These are phyloP conservation scores for Drosophila melanosoma DNA, from an alignment of 2,888 invertebrate genomes.

Conservation along the genomic window DNA sequence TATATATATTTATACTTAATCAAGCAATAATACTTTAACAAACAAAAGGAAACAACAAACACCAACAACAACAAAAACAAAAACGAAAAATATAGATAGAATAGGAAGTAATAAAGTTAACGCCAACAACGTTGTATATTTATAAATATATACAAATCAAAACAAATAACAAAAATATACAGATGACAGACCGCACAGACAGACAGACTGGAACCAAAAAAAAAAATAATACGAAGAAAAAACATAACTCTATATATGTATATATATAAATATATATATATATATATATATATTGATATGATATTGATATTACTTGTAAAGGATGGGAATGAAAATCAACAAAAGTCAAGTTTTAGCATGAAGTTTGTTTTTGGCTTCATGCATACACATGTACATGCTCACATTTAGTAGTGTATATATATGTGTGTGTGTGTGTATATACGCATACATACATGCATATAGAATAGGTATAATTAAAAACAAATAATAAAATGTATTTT, in stretches of 20 bases:
- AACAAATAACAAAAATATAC: slow-evolving; percentile 8
- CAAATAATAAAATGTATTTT: slow-evolving; percentile 70
- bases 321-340: slow-evolving; percentile 3
- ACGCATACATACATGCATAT: slow-evolving; percentile 20
- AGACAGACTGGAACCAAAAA: slow-evolving; percentile 35
- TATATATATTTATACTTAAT: slow-evolving; percentile 17
- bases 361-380: slow-evolving; percentile 50
- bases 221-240: background rate
- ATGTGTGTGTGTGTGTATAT: slow-evolving; percentile 11
- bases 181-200: slow-evolving; percentile 36
- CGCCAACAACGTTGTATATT: slow-evolving; percentile 31
- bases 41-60: slow-evolving; percentile 31
- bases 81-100: slow-evolving; percentile 12
- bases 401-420: slow-evolving; percentile 3
- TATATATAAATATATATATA: background rate
- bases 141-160: slow-evolving; percentile 15
- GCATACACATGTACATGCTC: slow-evolving; percentile 16
- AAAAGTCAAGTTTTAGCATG: slow-evolving; percentile 25
- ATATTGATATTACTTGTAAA: slow-evolving; percentile 1
- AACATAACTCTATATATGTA: background rate
- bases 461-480: slow-evolving; percentile 50
- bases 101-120: slow-evolving; percentile 13
- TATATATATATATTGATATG: background rate
- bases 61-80: slow-evolving; percentile 17
- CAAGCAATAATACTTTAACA: slow-evolving; percentile 45